A percentile compares a stretch with the other conserved stretches of the same genome.
These are phyloP conservation scores for Aegithalos caudatus DNA, from an alignment of 2,113 vertebrate species.

Conservation along the genomic window DNA sequence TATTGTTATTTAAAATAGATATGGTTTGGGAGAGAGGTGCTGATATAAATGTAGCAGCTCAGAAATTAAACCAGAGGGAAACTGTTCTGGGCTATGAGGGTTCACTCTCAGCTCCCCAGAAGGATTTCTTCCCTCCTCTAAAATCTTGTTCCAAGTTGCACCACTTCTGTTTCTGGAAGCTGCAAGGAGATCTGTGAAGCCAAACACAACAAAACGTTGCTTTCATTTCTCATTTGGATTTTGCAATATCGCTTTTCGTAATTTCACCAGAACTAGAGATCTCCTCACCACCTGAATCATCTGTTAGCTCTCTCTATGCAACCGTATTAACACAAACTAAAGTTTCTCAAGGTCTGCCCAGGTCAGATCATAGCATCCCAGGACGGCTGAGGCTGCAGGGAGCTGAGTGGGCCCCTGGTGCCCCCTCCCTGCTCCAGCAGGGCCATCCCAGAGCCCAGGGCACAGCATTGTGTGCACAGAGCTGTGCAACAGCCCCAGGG, in stretches of 20 bases:
- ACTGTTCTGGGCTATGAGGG: not conserved
- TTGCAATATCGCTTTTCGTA: not conserved
- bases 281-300: fast-evolving
- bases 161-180: not conserved
- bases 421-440: too few relatives aligned
- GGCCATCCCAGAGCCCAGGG: too few relatives aligned
- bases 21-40: not conserved
- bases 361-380: not conserved
- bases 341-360: not conserved
- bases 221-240: not conserved
- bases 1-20: not conserved
- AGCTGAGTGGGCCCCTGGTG: too few relatives aligned
- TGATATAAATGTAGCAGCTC: not conserved
- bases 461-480: too few relatives aligned
- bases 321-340: not conserved
- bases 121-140: not conserved
- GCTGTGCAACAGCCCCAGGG: too few relatives aligned
- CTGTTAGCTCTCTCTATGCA: not conserved
- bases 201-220: not conserved
- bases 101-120: not conserved
- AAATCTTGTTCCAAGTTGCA: not conserved
- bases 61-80: not conserved
- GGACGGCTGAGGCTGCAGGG: too few relatives aligned
- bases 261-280: not conserved
- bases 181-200: not conserved